These are phyloP conservation scores for Crotalus horridus DNA, from an alignment of 2,113 vertebrate genomes.

Conservation along the genomic window DNA sequence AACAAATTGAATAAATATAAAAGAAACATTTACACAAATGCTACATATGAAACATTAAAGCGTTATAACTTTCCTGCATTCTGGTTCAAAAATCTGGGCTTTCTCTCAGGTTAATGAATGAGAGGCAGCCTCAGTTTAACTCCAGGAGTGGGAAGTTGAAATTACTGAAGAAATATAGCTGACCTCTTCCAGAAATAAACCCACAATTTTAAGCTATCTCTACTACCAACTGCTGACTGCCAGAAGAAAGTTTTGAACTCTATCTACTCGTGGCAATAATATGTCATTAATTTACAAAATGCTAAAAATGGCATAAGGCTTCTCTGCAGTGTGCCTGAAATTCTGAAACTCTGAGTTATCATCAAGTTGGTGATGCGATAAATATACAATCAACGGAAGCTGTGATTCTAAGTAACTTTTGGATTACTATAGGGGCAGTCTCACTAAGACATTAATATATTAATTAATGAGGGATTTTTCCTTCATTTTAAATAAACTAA, in stretches of 20 bases:
- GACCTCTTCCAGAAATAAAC: neutral
- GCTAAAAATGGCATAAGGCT: neutral
- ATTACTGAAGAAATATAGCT: neutral
- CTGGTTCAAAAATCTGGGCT: neutral
- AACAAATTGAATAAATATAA: neutral
- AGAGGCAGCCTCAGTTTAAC: neutral
- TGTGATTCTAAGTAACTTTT: conserved; percentile 45
- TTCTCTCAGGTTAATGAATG: neutral
- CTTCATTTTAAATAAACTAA: conserved; percentile 21
- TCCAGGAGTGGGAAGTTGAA: neutral
- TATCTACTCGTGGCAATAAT: neutral
- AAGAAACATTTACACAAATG: neutral
- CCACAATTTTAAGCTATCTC: neutral
- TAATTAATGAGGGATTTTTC: conserved; percentile 8
- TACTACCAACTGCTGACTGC: neutral
- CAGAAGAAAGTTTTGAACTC: neutral
- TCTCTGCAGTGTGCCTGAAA: neutral
- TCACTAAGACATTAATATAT: conserved; percentile 35
- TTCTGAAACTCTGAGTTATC: conserved; percentile 19
- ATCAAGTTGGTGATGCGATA: conserved; percentile 5
- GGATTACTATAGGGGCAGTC: conserved; percentile 14
- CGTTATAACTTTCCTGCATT: neutral
- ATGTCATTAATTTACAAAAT: neutral
- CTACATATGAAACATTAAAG: neutral
- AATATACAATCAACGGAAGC: conserved; percentile 27